Base-by-base conservation (phyloP, 1,140 invertebrate genomes). In the Zaprionus gabonicus region DNA sequence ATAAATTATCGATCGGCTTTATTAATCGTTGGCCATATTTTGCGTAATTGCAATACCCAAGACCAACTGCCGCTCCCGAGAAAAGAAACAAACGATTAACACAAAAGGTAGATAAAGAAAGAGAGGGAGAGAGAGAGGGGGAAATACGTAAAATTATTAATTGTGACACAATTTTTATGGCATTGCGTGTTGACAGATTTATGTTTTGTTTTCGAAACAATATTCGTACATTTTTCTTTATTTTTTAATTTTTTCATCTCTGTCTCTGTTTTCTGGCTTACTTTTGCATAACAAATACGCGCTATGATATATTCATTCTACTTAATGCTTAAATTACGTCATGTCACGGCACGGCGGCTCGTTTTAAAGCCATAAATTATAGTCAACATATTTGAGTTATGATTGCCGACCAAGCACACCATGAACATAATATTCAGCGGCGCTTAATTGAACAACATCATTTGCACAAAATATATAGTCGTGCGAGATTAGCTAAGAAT, bases 131-230 rank as follows among this genome's bases (percentile, higher is more conserved):
- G 23, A 58, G 36, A 63, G 15, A 53, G 44, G 68, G 31, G 51
- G 53, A 63, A 71, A 51, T 66, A 58, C 46, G 63, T 63, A 34
- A 27, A 31, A 76, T 72, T 76, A 86, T 82, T 86, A 87, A 87
- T 87, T 86, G 80, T 82, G 83, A 86, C 82, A 86, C 83, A 71
- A 66, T 88, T 87, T 86, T 69, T 78, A 82, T 81, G 76, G 64
- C 81, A 90, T 69, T 84, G 78, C 76, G 65, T 90, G 85, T 70
- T 90, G 85, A 90, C 86, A 90, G 85, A 90, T 90, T 90, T 91
- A 90, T 91, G 85, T 65, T 69, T 69, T 64, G 79, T 81, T 81
- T 72, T 79, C 65, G 63, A 71, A 66, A 80, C 53, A 86, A 76
- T 81, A 70, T 72, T 72, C 68, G 69, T 66, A 44, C 23, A 64